Base-by-base conservation (phyloP, 2,113 vertebrate species). In the Polyodon spathula region DNA sequence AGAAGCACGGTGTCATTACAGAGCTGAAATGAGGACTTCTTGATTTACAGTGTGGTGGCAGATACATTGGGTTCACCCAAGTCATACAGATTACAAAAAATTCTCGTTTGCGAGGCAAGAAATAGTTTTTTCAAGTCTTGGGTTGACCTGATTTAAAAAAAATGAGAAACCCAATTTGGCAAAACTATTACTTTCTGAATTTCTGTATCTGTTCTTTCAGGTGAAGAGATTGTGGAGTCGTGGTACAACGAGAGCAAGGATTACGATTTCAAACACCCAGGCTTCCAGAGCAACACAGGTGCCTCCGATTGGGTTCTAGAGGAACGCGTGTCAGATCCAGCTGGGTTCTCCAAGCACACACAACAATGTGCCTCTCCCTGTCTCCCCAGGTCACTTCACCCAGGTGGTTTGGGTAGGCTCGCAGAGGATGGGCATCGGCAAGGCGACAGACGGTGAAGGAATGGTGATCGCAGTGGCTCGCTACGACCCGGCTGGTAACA, bases 201-300 rank as follows among this genome's bases (percentile, higher is more conserved):
- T 8, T 51, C 16, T 38, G 14, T 1, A 43, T 12, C 39, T 15
- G 40, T 8, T 43, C 10, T 37, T 37, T 54, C 57, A 77, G 75
- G 75, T 3, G 42, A 48, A 40, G 62, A 62, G 6, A 61, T 68
- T 8, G 73, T 72, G 55, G 75, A 77, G 14, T 62, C 14, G 52
- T 77, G 69, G 73, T 77, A 77, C 62, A 70, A 40, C 56, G 73
- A 75, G 59, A 64, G 75, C 42, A 75, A 71, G 42, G 63, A 75
- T 14, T 77, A 75, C 40, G 54, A 63, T 53, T 77, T 73, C 55
- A 66, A 44, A 6, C 68, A 39, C 1, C 73, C 75, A 51, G 73
- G 71, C 54, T 70, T 73, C 63, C 55, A 6, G 16, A 59, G 37
- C 17, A 43, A 48, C 53, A 75, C 73, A 61, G 75, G 75, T 75